Percentiles rank a stretch among this genome's conserved stretches.
These are phyloP conservation scores for Mimachlamys varia DNA, from an alignment of 2,888 invertebrate genomes.

Conservation along the genomic window DNA sequence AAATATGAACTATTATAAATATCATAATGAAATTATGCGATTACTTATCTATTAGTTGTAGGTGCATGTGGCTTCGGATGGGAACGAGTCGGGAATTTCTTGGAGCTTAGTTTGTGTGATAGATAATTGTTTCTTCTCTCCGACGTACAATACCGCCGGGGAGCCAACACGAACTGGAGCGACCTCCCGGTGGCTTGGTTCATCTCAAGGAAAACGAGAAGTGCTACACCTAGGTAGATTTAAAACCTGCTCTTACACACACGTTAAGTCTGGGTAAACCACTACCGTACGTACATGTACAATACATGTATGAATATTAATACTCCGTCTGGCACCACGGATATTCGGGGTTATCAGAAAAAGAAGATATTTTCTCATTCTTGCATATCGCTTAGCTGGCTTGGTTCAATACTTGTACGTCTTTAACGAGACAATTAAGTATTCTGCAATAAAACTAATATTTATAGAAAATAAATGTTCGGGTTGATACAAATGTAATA, in stretches of 20 bases:
- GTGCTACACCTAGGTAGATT: constrained; percentile 21
- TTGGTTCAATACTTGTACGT: not conserved
- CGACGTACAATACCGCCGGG: not conserved
- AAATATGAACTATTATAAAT: constrained; percentile 30
- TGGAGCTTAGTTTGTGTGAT: not conserved
- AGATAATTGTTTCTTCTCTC: not conserved
- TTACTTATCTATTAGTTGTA: not conserved
- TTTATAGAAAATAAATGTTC: not conserved
- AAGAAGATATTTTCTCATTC: not conserved
- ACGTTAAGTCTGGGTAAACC: not conserved
- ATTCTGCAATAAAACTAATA: not conserved
- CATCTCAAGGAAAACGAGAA: not conserved
- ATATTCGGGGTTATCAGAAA: not conserved
- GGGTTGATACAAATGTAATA: not conserved
- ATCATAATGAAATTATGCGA: constrained; percentile 16
- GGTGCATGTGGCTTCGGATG: not conserved
- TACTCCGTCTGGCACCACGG: not conserved
- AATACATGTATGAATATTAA: not conserved
- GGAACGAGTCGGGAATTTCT: not conserved
- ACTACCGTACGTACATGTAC: too few relatives aligned
- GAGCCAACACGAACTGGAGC: not conserved
- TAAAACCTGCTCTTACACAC: not conserved
- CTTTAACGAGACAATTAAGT: not conserved
- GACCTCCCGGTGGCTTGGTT: not conserved
- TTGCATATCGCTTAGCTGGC: not conserved